Evolutionary conservation across 2,113 vertebrate genomes (phyloP).

Genomic region (Trogon melanurus): DNA sequence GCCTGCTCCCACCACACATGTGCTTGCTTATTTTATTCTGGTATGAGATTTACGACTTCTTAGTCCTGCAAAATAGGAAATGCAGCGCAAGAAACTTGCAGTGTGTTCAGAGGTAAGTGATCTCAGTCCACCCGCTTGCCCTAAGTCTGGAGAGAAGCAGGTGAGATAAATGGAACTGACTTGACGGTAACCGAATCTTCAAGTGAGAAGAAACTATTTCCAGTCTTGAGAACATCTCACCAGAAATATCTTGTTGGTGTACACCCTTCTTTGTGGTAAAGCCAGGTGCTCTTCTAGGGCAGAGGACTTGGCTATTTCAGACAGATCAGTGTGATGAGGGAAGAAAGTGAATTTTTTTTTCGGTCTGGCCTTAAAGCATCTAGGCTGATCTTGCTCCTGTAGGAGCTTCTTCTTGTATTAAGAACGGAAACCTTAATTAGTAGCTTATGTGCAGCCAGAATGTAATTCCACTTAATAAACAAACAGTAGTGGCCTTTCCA

Average conservation of each 20-base stretch:
- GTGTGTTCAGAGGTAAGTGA: neutral
- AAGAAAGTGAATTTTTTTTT: neutral
- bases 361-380: neutral
- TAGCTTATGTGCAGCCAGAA: neutral
- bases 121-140: accelerated
- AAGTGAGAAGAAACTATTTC: neutral
- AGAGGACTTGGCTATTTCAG: neutral
- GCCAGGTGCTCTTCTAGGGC: neutral
- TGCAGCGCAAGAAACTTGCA: neutral
- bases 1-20: neutral
- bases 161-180: neutral
- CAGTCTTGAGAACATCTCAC: neutral
- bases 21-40: neutral
- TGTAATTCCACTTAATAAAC: neutral
- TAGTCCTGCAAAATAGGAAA: neutral
- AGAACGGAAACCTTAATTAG: neutral
- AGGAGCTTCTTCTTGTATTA: neutral
- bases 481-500: neutral
- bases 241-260: neutral
- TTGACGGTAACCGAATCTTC: neutral
- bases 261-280: neutral
- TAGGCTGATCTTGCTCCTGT: neutral
- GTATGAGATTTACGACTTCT: neutral
- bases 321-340: neutral
- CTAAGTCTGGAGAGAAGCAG: neutral